Percentiles rank a stretch among this genome's conserved stretches.
Conservation (phyloP, 2,888 invertebrate genomes). For the Drosophila atroscutellata region DNA sequence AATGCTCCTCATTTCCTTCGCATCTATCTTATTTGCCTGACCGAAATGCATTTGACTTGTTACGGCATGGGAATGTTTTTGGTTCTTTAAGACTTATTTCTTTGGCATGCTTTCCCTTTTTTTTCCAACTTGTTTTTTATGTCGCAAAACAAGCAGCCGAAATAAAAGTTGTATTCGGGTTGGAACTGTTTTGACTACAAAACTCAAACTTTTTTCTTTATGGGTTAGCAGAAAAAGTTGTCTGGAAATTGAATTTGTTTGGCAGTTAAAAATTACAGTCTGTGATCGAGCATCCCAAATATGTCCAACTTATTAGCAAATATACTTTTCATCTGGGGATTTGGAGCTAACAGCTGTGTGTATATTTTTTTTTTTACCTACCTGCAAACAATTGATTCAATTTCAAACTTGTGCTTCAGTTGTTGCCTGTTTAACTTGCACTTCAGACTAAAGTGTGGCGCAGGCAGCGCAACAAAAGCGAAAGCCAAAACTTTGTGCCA, state of each 20-base stretch:
- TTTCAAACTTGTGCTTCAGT: constrained; percentile 29
- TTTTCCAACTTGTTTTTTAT: constrained; percentile 21
- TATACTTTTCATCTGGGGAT: constrained; percentile 24
- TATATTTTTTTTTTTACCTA: constrained; percentile 26
- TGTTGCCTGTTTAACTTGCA: constrained; percentile 47
- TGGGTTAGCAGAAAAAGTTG: constrained; percentile 58
- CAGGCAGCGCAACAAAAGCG: constrained; percentile 52
- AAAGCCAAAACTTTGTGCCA: constrained; percentile 51
- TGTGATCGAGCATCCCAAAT: constrained; percentile 26
- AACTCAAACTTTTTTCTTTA: constrained; percentile 47
- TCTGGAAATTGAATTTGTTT: constrained; percentile 69
- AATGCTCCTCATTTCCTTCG: constrained; percentile 22
- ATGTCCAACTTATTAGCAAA: constrained; percentile 65
- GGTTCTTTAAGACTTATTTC: constrained; percentile 6
- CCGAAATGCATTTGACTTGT: constrained; percentile 47
- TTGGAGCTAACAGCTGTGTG: neutral
- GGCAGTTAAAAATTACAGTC: constrained; percentile 44
- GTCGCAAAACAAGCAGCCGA: constrained; percentile 35
- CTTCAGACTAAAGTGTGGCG: constrained; percentile 36
- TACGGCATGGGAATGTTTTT: constrained; percentile 14
- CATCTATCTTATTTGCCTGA: constrained; percentile 36
- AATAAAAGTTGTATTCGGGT: constrained; percentile 51
- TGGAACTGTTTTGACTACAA: constrained; percentile 47
- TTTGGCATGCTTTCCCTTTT: constrained; percentile 32
- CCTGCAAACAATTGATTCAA: constrained; percentile 50